Evolutionary conservation across 2,113 vertebrate genomes (phyloP).

Genomic region (Chionomys nivalis): DNA sequence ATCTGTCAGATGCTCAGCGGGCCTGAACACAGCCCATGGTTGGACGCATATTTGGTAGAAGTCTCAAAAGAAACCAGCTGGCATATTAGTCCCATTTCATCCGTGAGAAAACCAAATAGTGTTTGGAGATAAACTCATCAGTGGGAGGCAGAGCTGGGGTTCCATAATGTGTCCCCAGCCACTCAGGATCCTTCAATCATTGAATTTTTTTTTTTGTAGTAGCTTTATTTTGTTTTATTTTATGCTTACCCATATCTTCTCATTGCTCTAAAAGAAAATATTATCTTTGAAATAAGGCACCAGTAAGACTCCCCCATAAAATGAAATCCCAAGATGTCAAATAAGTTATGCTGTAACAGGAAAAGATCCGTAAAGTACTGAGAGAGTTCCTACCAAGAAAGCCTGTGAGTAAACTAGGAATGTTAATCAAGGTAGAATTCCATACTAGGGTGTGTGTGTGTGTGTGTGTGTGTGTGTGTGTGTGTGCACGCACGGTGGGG

Average conservation of each 20-base stretch:
- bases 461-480: too few species aligned
- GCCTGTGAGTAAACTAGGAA: fast-evolving
- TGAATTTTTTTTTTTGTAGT: background rate
- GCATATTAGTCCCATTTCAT: background rate
- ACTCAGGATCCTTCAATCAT: too few species aligned
- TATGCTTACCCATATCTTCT: background rate
- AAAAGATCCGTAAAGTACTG: background rate
- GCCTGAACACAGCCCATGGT: background rate
- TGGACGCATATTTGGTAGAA: background rate
- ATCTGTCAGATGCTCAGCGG: fast-evolving
- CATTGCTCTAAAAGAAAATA: background rate
- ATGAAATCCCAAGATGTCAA: background rate
- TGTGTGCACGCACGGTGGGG: fast-evolving
- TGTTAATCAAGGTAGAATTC: fast-evolving
- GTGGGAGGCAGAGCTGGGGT: background rate
- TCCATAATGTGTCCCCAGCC: background rate
- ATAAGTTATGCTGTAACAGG: background rate
- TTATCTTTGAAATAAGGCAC: background rate
- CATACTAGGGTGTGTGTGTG: background rate
- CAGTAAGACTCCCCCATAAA: background rate
- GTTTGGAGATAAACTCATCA: background rate
- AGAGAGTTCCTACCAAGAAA: background rate
- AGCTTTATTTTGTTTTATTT: background rate
- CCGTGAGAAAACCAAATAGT: background rate
- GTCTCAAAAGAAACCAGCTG: background rate